Base-by-base conservation (phyloP, 2,888 invertebrate species). In the Apodemia zela region DNA sequence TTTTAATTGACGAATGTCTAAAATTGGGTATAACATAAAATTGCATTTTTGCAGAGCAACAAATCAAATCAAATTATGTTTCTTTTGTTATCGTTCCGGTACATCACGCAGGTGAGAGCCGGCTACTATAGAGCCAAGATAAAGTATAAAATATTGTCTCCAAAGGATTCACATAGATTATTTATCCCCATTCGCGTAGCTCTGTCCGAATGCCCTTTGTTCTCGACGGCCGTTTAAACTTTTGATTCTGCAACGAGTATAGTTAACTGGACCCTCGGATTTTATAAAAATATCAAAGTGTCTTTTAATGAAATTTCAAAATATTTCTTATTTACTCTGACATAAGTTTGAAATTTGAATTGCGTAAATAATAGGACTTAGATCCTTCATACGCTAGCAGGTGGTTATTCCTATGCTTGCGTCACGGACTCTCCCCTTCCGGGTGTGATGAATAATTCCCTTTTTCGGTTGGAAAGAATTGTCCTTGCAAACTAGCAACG, bases 361-460 rank as follows among this genome's bases (percentile, higher is more conserved):
- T 21, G 49, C 25, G 2, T 18, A 33, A 13, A 25, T 54, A 47
- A 13, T 49, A 72, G 75, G 73, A 79, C 49, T 67, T 87, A 75
- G 62, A 79, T 65, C 80, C 61, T 79, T 84, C 68, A 66, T 64
- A 29, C 67, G 70, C 71, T 65, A 73, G 77, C 82, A 81, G 82
- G 82, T 85, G 87, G 87, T 85, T 84, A 86, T 87, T 77, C 85
- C 89, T 83, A 84, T 83, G 82, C 87, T 91, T 90, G 90, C 91
- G 90, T 89, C 91, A 90, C 82, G 84, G 84, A 76, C 84, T 90
- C 90, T 90, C 90, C 91, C 90, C 90, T 91, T 91, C 91, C 91
- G 91, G 90, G 91, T 90, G 89, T 87, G 90, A 90, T 91, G 90
- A 91, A 91, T 91, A 90, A 91, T 91, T 90, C 90, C 85, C 87